These are phyloP conservation scores for Charadrius vociferus DNA, from an alignment of 2,113 vertebrate species.

Conservation along the genomic window DNA sequence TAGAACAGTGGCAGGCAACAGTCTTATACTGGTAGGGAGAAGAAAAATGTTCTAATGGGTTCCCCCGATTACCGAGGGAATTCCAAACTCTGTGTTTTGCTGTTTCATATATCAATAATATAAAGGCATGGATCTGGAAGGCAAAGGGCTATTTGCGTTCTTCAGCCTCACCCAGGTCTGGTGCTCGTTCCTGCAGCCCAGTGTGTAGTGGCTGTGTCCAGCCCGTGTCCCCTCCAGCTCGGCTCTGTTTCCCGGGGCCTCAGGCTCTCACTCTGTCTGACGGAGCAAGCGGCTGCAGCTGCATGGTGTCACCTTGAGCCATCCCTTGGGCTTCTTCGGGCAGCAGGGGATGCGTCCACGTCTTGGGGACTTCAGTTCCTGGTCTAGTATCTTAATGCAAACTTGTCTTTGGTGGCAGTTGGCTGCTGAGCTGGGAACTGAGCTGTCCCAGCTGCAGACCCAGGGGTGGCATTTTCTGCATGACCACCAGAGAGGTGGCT, in stretches of 20 bases:
- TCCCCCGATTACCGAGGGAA: neutral
- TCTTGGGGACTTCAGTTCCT: neutral
- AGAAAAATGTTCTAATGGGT: neutral
- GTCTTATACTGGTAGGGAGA: neutral
- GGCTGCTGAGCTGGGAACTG: neutral
- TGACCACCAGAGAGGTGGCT: neutral
- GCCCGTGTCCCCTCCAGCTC: neutral
- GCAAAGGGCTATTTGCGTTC: neutral
- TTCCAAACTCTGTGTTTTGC: neutral
- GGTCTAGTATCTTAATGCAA: neutral
- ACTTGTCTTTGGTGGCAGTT: neutral
- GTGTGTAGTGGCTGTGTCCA: neutral
- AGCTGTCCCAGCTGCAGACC: neutral
- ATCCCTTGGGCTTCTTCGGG: neutral
- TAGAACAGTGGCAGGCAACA: neutral
- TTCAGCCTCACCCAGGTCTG: neutral
- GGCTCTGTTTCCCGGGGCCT: accelerated
- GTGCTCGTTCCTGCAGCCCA: neutral
- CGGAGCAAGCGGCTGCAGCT: neutral
- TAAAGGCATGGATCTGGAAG: neutral
- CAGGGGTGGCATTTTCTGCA: neutral
- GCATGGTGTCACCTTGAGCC: neutral
- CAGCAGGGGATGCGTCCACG: neutral
- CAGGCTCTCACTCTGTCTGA: accelerated
- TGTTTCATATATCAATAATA: neutral